Conservation (phyloP, 2,113 vertebrate species). For the Chaetura pelagica region DNA sequence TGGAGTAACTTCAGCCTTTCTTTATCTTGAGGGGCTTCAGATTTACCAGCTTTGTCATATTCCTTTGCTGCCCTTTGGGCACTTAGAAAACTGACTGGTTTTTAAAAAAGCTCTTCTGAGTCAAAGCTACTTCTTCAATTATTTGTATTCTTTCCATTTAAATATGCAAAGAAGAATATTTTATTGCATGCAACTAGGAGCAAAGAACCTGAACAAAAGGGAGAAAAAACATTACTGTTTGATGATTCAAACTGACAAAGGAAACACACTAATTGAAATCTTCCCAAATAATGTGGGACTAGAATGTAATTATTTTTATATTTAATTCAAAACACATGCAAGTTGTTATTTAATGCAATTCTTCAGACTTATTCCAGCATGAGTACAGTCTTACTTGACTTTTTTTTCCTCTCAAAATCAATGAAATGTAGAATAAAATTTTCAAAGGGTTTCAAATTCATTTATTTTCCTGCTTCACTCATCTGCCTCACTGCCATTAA, state of each 20-base stretch:
- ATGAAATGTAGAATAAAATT: background rate
- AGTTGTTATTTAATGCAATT: background rate
- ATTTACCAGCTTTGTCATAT: background rate
- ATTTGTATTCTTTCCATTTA: background rate
- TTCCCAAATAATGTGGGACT: background rate
- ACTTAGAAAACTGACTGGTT: background rate
- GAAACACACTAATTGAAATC: slow-evolving; percentile 9
- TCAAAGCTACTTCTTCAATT: background rate
- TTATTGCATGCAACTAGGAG: background rate
- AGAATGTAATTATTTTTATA: background rate
- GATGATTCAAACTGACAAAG: background rate
- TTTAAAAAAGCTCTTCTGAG: background rate
- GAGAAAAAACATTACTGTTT: background rate
- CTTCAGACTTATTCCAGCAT: background rate
- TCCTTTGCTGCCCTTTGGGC: background rate
- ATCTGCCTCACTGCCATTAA: background rate
- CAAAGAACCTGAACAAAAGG: background rate
- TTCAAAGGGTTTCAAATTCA: background rate
- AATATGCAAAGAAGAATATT: background rate
- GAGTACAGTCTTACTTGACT: background rate
- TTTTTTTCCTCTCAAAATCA: background rate
- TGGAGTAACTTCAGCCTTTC: slow-evolving; percentile 22
- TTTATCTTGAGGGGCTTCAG: background rate
- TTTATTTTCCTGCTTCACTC: background rate
- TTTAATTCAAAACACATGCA: slow-evolving; percentile 19